Evolutionary conservation across 2,888 invertebrate species (phyloP).

Genomic region (Polyploca ridens): DNA sequence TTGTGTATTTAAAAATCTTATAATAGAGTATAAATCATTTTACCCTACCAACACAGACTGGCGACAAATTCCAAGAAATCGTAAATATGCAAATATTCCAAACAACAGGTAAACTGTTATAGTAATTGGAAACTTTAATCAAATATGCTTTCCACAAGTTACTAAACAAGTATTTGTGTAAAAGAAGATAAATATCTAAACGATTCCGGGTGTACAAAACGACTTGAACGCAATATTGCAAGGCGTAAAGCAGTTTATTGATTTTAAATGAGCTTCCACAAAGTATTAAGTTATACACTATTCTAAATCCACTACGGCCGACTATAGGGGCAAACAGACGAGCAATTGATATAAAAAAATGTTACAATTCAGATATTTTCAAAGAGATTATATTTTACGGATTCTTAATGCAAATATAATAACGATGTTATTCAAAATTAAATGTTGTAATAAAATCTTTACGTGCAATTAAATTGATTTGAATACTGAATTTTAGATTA

Average conservation of each 20-base stretch:
- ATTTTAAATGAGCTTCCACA: conserved; percentile 55
- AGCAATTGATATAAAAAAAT: conserved; percentile 23
- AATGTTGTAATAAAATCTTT: no score
- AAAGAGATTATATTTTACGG: not conserved
- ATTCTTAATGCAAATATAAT: not conserved
- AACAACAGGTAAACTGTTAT: not conserved
- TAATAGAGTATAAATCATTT: not conserved
- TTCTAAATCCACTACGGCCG: conserved; percentile 24
- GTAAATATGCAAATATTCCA: not conserved
- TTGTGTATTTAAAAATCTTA: not conserved
- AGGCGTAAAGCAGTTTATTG: conserved; percentile 43
- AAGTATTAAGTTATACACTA: conserved; percentile 38
- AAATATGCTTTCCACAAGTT: not conserved
- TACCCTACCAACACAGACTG: not conserved
- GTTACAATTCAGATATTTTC: no score
- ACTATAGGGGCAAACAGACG: conserved; percentile 24
- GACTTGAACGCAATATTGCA: conserved; percentile 20
- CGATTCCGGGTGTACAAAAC: conserved; percentile 3
- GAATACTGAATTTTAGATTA: no score
- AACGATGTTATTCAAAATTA: no score
- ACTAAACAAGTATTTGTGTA: conserved; percentile 3
- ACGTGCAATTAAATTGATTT: no score
- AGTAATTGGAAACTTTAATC: not conserved
- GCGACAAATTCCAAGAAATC: not conserved
- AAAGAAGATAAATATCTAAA: conserved; percentile 13